Base-by-base conservation (phyloP, 2,888 invertebrate genomes). In the Meliscaeva auricollis region DNA sequence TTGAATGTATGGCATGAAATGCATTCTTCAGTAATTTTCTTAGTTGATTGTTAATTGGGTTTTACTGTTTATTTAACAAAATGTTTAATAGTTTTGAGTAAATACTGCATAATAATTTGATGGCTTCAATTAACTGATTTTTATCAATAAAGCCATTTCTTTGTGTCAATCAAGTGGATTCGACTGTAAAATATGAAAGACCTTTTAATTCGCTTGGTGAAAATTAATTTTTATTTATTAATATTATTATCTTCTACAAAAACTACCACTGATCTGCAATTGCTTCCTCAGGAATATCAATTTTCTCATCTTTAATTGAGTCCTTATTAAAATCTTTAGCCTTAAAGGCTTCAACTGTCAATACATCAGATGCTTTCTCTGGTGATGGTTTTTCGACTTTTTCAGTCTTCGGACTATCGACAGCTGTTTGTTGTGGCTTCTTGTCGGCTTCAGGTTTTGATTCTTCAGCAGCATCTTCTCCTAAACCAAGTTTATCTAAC, bases 301-400 rank as follows among this genome's bases (percentile, higher is more conserved):
- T 52, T 46, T 60, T 48, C 38, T 79, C 84, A 41, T 60, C 66
- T 68, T 54, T 66, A 17, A 62, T 22, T 62, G 84, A 80, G 32
- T 84, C 79, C 52, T 79, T 75, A 62, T 79, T 79, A 52, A 84
- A 79, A 54, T 84, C 84, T 26, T 79, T 84, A 20, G 79, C 79
- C 38, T 75, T 70, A 54, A 79, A 79, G 2, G 17, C 83, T 15
- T 84, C 83, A 9, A 79, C 70, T 11, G 79, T 66, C 46, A 58
- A 72, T 60, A 84, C 84, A 76, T 84, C 84, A 79, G 79, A 75
- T 68, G 66, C 20, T 9, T 44, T 58, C 8, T 75, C 74, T n/a
- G 17, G 4, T 46, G n/a, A 20, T 8, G 32, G 50, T 8, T 20
- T 62, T 52, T 44, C 13, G 38, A 62, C 46, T 8, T 48, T 46